Evolutionary conservation across 64 coral and sea anemone genomes (phyloP).

Genomic region (Actinia tenebrosa): DNA sequence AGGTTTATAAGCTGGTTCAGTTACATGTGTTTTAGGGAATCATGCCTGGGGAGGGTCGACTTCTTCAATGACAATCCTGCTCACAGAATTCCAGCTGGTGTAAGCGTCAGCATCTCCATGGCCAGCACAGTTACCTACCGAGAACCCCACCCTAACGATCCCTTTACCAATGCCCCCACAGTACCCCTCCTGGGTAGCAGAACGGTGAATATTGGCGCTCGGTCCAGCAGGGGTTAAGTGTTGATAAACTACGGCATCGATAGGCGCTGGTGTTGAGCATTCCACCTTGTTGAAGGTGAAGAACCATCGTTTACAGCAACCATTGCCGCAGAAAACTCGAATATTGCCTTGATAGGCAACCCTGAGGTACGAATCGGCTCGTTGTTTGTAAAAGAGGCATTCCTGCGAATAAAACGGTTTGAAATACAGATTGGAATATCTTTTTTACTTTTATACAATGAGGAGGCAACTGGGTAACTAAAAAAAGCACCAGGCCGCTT

Average conservation of each 20-base stretch:
- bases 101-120: neutral
- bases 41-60: neutral
- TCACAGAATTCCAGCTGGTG: conserved; percentile 20
- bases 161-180: neutral
- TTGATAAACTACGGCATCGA: neutral
- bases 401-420: neutral
- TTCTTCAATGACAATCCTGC: conserved; percentile 11
- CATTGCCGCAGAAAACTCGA: neutral
- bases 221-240: no score
- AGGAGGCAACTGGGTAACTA: neutral
- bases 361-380: neutral
- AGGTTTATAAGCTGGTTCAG: neutral
- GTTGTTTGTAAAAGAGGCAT: neutral
- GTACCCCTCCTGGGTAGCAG: neutral
- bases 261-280: neutral
- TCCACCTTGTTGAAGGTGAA: conserved; percentile 3
- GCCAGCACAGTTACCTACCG: neutral
- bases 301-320: conserved; percentile 14
- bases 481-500: no score
- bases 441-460: no score
- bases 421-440: neutral
- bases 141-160: neutral
- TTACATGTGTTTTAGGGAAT: neutral
- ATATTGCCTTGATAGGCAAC: neutral
- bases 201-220: neutral